phyloP scores from a whole-genome alignment of 2,113 vertebrate genomes.

The Gymnorhina tibicen region DNA sequence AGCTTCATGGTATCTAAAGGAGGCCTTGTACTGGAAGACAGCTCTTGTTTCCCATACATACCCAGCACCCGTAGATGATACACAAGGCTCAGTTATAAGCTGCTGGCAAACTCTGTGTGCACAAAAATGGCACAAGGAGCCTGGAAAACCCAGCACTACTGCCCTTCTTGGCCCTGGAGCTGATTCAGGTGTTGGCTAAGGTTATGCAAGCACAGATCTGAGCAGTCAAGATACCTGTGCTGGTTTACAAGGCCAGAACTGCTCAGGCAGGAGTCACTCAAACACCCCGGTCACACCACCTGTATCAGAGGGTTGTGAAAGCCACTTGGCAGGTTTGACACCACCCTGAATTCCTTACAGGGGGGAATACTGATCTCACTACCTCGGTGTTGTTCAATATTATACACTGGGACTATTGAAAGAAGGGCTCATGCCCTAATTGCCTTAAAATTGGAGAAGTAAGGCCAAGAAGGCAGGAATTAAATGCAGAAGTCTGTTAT shows the following conservation, averaged over 20 bases:
- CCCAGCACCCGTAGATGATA: background rate
- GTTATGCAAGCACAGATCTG: background rate
- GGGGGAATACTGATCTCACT: background rate
- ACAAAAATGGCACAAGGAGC: background rate
- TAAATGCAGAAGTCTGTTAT: background rate
- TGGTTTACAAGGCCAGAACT: background rate
- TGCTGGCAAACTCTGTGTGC: background rate
- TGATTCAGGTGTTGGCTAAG: background rate
- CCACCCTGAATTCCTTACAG: background rate
- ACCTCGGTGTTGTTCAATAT: background rate
- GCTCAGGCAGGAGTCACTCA: background rate
- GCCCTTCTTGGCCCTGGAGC: background rate
- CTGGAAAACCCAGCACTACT: background rate
- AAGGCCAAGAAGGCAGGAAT: background rate
- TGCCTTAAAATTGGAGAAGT: background rate
- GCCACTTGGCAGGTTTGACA: background rate
- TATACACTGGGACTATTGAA: background rate
- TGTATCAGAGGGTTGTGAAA: background rate
- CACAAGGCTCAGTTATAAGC: background rate
- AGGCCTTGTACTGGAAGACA: background rate
- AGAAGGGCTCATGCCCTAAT: background rate
- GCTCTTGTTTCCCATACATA: background rate
- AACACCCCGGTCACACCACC: background rate
- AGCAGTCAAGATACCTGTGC: background rate
- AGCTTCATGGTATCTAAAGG: background rate